Percentiles rank a stretch among this genome's conserved stretches.
These are phyloP conservation scores for Luidia sarsii DNA, from an alignment of 53 echinoderm and acorn worm genomes.

Conservation along the genomic window DNA sequence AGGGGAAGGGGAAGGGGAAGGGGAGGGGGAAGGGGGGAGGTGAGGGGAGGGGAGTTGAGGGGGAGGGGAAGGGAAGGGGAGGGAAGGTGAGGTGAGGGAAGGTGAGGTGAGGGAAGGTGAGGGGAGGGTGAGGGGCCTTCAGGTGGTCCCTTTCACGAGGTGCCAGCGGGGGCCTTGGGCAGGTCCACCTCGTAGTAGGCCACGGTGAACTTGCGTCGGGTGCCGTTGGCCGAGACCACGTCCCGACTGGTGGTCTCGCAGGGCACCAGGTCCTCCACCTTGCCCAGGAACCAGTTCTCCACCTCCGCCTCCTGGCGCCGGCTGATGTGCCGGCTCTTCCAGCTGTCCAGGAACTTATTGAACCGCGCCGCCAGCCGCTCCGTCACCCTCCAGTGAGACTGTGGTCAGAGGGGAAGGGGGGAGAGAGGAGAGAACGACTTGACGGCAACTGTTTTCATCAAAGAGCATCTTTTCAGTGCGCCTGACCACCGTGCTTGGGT, in stretches of 20 bases:
- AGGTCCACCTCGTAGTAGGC: slow-evolving; percentile 64
- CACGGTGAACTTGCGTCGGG: slow-evolving; percentile 77
- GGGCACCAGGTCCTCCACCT: slow-evolving; percentile 76
- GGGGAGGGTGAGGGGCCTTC: background rate
- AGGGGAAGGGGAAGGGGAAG: no score
- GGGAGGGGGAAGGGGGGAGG: no score
- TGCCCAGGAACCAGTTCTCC: slow-evolving; percentile 92
- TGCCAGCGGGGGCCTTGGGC: background rate
- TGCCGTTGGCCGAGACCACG: slow-evolving; percentile 75
- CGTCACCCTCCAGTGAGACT: slow-evolving; percentile 90
- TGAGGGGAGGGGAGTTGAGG: no score
- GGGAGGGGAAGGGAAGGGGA: background rate
- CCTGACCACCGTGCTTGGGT: no score
- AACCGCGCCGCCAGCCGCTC: slow-evolving; percentile 75
- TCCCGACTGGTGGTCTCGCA: slow-evolving; percentile 70
- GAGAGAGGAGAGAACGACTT: no score
- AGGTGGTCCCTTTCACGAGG: background rate
- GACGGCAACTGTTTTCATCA: no score
- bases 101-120: background rate
- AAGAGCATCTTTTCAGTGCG: no score
- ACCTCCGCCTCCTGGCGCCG: slow-evolving; percentile 67
- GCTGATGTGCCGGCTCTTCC: slow-evolving; percentile 75
- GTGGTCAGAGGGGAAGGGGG: no score
- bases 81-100: background rate
- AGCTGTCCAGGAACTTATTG: slow-evolving; percentile 76